Evolutionary conservation across 2,797 vertebrate genomes (phyloP), one percentile per base, ranked within the genome.

Genomic region (Mallotus villosus): DNA sequence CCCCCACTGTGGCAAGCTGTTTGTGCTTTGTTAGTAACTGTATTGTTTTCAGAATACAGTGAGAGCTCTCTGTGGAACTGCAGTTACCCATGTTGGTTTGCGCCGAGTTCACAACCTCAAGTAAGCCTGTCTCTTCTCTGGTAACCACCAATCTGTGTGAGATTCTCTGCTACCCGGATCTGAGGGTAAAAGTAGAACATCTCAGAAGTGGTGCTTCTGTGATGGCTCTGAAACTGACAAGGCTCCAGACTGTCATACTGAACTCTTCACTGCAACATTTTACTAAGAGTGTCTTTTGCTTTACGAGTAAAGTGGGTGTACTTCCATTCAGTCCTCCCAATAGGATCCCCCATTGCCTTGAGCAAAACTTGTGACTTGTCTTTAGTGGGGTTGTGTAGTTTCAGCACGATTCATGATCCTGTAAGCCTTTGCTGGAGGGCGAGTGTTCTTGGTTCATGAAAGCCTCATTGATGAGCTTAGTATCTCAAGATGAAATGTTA

Each of bases 361-460:
- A 63, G 71, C 57, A 60, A 72, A 32, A 70, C 63, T 53, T 70
- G 68, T 68, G 60, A 66, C 75, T 59, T 72, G 16, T 69, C n/a
- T 72, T 70, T n/a, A 67, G 55, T 68, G 61, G 63, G 58, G 71
- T 62, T 68, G 24, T 67, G 69, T 63, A 67, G 70, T 59, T 71
- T 71, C 27, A 49, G 68, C 59, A 46, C 77, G 77, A 82, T 73
- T 86, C 78, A 72, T 68, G 76, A 74, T 78, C 74, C 41, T 68
- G 59, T 41, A 60, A 81, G 65, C 70, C 37, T 41, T 41, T 11
- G 37, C 37, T 41, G 9, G 37, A 41, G 37, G 37, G 37, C 34
- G 74, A 70, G 64, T 67, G 46, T 67, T 78, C 79, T 75, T 78
- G 80, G 16, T 55, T 70, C 64, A 72, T 76, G 67, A 53, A 67